These are phyloP conservation scores for Cynodonichthys magdalenae DNA, from an alignment of 2,797 vertebrate species.

Conservation along the genomic window DNA sequence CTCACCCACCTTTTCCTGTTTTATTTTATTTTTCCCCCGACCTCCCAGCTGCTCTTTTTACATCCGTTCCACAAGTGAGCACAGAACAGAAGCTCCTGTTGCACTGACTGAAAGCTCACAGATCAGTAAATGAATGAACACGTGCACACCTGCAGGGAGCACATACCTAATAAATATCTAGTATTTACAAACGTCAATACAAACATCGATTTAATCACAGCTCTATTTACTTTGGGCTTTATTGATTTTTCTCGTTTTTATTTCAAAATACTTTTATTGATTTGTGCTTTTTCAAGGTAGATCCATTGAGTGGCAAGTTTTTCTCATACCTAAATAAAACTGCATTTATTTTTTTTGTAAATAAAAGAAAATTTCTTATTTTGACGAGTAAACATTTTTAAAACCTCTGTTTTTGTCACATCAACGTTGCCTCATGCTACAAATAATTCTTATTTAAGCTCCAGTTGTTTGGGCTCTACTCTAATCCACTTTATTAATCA, in stretches of 20 bases:
- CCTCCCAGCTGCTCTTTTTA: conserved; percentile 10
- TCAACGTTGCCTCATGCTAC: no score
- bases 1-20: conserved; percentile 1
- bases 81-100: conserved; percentile 51
- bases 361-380: no score
- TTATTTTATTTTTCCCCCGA: neutral
- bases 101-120: conserved; percentile 56
- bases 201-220: conserved; percentile 31
- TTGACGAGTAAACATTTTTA: no score
- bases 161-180: conserved; percentile 31
- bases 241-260: conserved; percentile 34
- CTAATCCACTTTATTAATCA: no score
- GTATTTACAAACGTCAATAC: conserved; percentile 6
- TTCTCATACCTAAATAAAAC: neutral
- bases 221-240: conserved; percentile 19
- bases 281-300: conserved; percentile 8
- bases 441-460: no score
- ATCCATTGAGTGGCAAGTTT: neutral
- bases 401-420: no score
- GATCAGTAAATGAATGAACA: conserved; percentile 34
- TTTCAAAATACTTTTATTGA: conserved; percentile 26
- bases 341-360: neutral
- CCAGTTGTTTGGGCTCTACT: no score
- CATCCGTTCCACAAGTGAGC: conserved; percentile 20
- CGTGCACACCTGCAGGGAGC: conserved; percentile 6